phyloP scores from a whole-genome alignment of 92 coral and sea anemone species.

The Diadumene lineata region DNA sequence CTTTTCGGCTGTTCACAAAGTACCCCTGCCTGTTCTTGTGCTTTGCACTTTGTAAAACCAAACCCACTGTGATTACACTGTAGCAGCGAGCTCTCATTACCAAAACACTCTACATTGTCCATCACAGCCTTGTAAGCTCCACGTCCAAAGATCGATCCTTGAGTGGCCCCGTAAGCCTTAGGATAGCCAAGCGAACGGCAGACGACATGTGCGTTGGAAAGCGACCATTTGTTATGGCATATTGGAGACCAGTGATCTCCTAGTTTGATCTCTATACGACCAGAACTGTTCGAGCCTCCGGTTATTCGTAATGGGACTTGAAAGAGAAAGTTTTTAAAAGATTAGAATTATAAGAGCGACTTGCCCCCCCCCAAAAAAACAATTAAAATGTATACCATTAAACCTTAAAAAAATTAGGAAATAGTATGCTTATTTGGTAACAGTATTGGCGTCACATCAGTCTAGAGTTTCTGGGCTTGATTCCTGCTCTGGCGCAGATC shows the following conservation, averaged over 20 bases:
- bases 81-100: slow-evolving; percentile 49
- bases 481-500: too few species aligned
- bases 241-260: slow-evolving; percentile 56
- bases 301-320: slow-evolving; percentile 52
- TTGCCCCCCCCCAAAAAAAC: too few species aligned
- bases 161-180: slow-evolving; percentile 29
- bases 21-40: slow-evolving; percentile 34
- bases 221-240: slow-evolving; percentile 49
- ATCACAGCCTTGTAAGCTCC: slow-evolving; percentile 42
- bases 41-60: slow-evolving; percentile 25
- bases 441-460: too few species aligned
- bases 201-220: slow-evolving; percentile 47
- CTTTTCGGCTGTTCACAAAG: slow-evolving; percentile 34
- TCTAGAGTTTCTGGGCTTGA: too few species aligned
- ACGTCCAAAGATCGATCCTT: slow-evolving; percentile 43
- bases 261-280: slow-evolving; percentile 46
- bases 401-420: too few species aligned
- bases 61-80: slow-evolving; percentile 43
- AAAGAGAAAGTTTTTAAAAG: too few species aligned
- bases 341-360: too few species aligned
- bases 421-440: too few species aligned
- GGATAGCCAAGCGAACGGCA: slow-evolving; percentile 53
- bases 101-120: slow-evolving; percentile 41
- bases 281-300: slow-evolving; percentile 37
- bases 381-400: too few species aligned